These are phyloP conservation scores for Crax fasciolata DNA, from an alignment of 2,797 vertebrate species.

Conservation along the genomic window DNA sequence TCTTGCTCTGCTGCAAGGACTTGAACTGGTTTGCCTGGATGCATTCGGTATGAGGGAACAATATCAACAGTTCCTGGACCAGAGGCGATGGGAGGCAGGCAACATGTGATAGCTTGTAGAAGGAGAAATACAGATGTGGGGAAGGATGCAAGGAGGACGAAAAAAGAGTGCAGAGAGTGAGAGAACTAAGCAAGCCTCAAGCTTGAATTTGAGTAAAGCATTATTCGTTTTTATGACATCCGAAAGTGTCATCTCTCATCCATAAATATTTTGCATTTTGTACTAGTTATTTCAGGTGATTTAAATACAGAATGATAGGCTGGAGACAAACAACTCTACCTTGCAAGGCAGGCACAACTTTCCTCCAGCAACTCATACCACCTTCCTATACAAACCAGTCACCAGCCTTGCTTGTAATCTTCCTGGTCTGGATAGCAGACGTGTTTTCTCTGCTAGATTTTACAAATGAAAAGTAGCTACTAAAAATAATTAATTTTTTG, in stretches of 20 bases:
- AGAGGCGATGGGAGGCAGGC: not conserved
- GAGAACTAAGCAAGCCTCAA: not conserved
- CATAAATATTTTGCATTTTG: not conserved
- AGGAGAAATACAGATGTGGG: not conserved
- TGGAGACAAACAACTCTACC: not conserved
- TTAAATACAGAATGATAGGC: not conserved
- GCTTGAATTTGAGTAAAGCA: not conserved
- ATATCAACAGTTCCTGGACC: not conserved
- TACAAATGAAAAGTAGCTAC: not conserved
- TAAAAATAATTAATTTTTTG: not conserved
- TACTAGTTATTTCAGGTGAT: not conserved
- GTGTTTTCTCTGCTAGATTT: not conserved
- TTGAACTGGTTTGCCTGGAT: not conserved
- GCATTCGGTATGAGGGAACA: no score
- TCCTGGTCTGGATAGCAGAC: not conserved
- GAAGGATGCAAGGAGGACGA: not conserved
- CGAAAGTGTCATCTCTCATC: not conserved
- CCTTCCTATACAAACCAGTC: not conserved
- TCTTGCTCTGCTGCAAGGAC: not conserved
- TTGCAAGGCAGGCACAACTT: not conserved
- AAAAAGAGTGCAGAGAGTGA: not conserved
- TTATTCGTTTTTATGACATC: not conserved
- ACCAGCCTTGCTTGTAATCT: not conserved
- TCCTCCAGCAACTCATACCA: not conserved
- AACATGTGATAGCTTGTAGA: not conserved